Conservation (phyloP, 1,140 invertebrate species). For the Tetranychus cinnabarinus region DNA sequence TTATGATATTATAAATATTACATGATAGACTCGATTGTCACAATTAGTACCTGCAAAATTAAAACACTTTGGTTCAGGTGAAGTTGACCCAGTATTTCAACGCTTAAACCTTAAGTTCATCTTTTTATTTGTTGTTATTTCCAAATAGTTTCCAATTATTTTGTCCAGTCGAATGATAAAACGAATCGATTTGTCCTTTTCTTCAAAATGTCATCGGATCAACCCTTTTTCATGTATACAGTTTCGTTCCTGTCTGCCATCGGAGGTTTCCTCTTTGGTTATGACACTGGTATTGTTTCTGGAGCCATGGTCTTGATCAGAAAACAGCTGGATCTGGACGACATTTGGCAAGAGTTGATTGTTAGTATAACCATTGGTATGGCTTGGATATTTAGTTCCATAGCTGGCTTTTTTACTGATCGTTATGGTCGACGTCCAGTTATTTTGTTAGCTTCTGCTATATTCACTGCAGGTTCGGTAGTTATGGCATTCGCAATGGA, state of each 20-base stretch:
- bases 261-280: slow-evolving; percentile 39
- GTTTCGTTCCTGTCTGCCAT: slow-evolving; percentile 23
- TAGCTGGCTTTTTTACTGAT: slow-evolving; percentile 29
- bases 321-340: slow-evolving; percentile 23
- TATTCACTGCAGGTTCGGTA: slow-evolving; percentile 31
- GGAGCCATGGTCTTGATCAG: slow-evolving; percentile 33
- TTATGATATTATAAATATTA: no score
- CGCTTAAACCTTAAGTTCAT: no score
- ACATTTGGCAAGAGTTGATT: slow-evolving; percentile 29
- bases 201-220: not conserved
- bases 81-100: no score
- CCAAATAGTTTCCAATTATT: no score
- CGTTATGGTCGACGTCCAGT: slow-evolving; percentile 28
- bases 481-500: slow-evolving; percentile 27
- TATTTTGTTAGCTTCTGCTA: slow-evolving; percentile 29
- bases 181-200: no score
- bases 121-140: no score
- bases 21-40: no score
- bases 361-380: slow-evolving; percentile 25
- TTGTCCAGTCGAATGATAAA: no score
- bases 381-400: slow-evolving; percentile 28
- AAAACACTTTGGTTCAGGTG: no score
- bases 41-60: no score
- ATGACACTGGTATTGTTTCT: slow-evolving; percentile 39
- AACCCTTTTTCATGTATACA: not conserved